phyloP scores from a whole-genome alignment of 2,888 invertebrate species.

The Drosophila yooni region DNA sequence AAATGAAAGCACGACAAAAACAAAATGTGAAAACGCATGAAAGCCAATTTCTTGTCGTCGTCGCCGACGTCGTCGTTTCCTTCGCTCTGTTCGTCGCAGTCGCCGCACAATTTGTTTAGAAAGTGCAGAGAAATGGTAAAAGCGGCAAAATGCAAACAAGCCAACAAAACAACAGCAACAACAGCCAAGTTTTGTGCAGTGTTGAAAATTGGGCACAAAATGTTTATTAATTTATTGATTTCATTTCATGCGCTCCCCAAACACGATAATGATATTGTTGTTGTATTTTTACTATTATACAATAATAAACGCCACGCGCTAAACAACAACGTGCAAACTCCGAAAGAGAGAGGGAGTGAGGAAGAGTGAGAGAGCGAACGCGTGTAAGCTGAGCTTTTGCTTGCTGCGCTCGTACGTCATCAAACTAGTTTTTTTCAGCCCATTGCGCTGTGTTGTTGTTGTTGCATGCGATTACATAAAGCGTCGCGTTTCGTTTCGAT shows the following conservation, averaged over 20 bases:
- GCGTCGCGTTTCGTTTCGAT: constrained; percentile 38
- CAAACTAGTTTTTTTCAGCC: constrained; percentile 67
- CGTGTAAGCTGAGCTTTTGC: constrained; percentile 52
- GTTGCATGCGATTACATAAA: constrained; percentile 70
- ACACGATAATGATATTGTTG: constrained; percentile 30
- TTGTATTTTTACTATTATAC: constrained; percentile 65
- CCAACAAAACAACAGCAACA: constrained; percentile 41
- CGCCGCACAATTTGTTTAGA: constrained; percentile 80
- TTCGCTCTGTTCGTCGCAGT: constrained; percentile 60
- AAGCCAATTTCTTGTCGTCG: constrained; percentile 67
- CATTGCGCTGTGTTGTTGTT: constrained; percentile 29
- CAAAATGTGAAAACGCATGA: constrained; percentile 81
- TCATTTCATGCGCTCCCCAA: constrained; percentile 42
- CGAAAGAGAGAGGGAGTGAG: constrained; percentile 16
- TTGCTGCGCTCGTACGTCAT: constrained; percentile 60
- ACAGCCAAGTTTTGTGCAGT: constrained; percentile 48
- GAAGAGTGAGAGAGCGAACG: constrained; percentile 20
- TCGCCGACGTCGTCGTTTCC: constrained; percentile 34
- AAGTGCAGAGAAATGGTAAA: constrained; percentile 83
- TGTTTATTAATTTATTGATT: constrained; percentile 76
- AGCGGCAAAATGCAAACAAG: constrained; percentile 81
- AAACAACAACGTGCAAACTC: constrained; percentile 42
- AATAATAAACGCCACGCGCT: constrained; percentile 60
- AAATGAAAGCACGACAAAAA: constrained; percentile 81
- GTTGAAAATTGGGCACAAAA: constrained; percentile 72